phyloP scores from a whole-genome alignment of 2,888 invertebrate genomes.

The Oxycera nigricornis region DNA sequence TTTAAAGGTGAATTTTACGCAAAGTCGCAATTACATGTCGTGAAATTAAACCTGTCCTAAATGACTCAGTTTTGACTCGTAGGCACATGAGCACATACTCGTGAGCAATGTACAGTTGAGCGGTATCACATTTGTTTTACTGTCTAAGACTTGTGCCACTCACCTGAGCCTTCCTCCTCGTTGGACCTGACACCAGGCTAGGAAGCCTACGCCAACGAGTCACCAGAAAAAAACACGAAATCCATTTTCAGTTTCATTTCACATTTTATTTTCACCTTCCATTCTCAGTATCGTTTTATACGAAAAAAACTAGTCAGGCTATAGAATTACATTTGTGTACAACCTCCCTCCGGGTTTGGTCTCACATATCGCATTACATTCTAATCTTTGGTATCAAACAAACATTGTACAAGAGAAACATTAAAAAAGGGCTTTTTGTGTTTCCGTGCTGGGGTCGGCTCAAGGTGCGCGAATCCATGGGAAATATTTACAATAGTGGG shows the following conservation, averaged over 20 bases:
- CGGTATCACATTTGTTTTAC: background rate
- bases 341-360: slow-evolving; percentile 19
- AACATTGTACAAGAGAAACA: slow-evolving; percentile 21
- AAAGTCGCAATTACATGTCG: no score
- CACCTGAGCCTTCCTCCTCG: no score
- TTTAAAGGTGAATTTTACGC: no score
- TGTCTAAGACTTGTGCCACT: background rate
- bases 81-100: no score
- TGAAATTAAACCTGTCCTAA: no score
- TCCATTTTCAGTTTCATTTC: background rate
- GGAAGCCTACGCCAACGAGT: background rate
- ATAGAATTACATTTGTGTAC: slow-evolving; percentile 17
- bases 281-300: background rate
- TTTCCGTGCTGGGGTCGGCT: slow-evolving; percentile 13
- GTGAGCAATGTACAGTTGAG: no score
- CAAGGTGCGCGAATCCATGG: slow-evolving; percentile 10
- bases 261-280: slow-evolving; percentile 20
- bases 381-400: slow-evolving; percentile 34
- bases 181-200: no score
- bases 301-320: slow-evolving; percentile 3
- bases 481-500: slow-evolving; percentile 20
- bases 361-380: slow-evolving; percentile 13
- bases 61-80: no score
- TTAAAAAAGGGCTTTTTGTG: slow-evolving; percentile 15
- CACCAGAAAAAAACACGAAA: background rate